Evolutionary conservation across 1,140 invertebrate genomes (phyloP).

Genomic region (Calycopis cecrops): DNA sequence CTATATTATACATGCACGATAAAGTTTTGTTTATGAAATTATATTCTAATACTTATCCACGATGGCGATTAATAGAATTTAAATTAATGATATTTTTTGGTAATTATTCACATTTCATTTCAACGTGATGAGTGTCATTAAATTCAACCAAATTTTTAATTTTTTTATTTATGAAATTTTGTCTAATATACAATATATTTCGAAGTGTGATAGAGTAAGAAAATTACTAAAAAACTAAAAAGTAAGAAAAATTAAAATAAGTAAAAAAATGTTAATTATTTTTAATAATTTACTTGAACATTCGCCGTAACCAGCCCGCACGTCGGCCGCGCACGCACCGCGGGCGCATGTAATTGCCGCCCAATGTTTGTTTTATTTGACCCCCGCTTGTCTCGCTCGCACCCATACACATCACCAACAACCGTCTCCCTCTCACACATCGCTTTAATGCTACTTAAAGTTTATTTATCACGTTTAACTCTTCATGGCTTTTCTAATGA

Average conservation of each 20-base stretch:
- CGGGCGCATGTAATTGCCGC: constrained; percentile 60
- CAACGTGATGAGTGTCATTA: too few species aligned
- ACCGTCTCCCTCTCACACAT: constrained; percentile 24
- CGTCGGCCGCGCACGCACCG: constrained; percentile 39
- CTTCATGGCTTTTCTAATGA: constrained; percentile 19
- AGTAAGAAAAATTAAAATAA: too few species aligned
- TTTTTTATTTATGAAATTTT: too few species aligned
- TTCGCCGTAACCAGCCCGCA: constrained; percentile 39
- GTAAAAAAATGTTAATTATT: neutral
- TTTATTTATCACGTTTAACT: constrained; percentile 58
- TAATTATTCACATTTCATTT: too few species aligned
- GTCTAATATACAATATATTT: too few species aligned
- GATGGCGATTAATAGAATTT: too few species aligned
- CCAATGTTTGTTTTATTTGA: constrained; percentile 64
- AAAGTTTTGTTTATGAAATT: neutral
- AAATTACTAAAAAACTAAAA: too few species aligned
- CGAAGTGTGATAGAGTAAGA: too few species aligned
- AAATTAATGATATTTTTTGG: too few species aligned
- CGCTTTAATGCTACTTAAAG: constrained; percentile 44
- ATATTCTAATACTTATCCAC: too few species aligned
- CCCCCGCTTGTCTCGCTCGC: constrained; percentile 41
- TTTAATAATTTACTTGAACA: constrained; percentile 10
- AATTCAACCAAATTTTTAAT: too few species aligned
- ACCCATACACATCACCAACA: constrained; percentile 13
- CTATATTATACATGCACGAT: too few species aligned